These are phyloP conservation scores for Chironomus tepperi DNA, from an alignment of 1,140 invertebrate genomes.

Conservation along the genomic window DNA sequence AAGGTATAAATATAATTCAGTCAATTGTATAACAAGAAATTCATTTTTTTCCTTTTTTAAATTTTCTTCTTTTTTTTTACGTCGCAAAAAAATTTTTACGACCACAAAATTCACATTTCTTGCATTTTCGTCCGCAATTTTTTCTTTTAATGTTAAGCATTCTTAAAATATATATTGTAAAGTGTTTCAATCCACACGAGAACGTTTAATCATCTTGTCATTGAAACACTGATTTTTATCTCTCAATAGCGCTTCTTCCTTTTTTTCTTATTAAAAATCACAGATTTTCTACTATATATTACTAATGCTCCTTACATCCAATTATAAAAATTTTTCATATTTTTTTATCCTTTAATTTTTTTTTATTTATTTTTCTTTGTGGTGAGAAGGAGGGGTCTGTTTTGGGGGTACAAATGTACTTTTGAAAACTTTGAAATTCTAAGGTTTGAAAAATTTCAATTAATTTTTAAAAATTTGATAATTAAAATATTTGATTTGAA, in stretches of 20 bases:
- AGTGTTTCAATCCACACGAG: background rate
- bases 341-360: background rate
- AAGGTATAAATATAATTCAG: constrained; percentile 18
- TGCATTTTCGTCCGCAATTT: too few relatives aligned
- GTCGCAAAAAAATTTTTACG: background rate
- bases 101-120: constrained; percentile 27
- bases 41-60: background rate
- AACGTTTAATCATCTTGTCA: too few relatives aligned
- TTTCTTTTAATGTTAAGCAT: background rate
- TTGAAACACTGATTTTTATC: too few relatives aligned
- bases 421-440: too few relatives aligned
- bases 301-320: constrained; percentile 19
- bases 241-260: too few relatives aligned
- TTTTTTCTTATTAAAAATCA: background rate
- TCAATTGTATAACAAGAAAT: constrained; percentile 22
- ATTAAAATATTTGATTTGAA: too few relatives aligned
- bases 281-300: constrained; percentile 22
- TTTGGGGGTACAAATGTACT: too few relatives aligned
- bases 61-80: background rate
- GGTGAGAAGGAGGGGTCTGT: too few relatives aligned
- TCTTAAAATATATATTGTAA: background rate
- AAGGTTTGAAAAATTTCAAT: too few relatives aligned
- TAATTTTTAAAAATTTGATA: too few relatives aligned
- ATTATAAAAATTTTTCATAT: background rate
- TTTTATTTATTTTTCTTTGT: too few relatives aligned